Evolutionary conservation across 2,113 vertebrate species (phyloP), one percentile per base, ranked within the genome.

Genomic region (Mormyrus iriodes): DNA sequence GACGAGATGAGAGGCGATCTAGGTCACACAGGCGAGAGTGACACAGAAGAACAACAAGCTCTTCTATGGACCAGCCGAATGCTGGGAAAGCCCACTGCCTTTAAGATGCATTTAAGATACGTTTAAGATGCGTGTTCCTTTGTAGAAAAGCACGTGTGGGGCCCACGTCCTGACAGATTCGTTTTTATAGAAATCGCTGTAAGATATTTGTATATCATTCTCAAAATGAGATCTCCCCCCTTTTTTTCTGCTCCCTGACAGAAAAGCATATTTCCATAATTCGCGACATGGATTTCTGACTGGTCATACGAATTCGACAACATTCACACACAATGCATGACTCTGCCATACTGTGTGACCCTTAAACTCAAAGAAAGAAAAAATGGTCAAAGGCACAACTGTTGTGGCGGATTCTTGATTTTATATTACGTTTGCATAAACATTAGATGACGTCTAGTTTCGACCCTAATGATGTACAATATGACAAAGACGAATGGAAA

Each of bases 391-490:
- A 93, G 91, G 92, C 92, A 92, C 76, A 58, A 91, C 88, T 27
- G 91, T 91, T 90, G 94, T 91, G 90, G 90, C 53, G 52, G 24
- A 88, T 76, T 88, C 44, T 51, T 82, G 52, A 21, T 65, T 95
- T 88, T 92, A 91, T 91, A 93, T 24, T 15, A 91, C 91, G 88
- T 92, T 92, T 91, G 51, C 91, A 93, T 93, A 93, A 91, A 89
- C 53, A 69, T 90, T 91, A 90, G 90, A 89, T 89, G 91, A 91
- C 91, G 89, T 93, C 89, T 93, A 91, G 85, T 93, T 95, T 93
- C 91, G 92, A 91, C 90, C 92, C 92, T 91, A 93, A 89, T 88
- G 61, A 88, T 90, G 51, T 94, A 91, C 90, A 92, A 89, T 93
- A 92, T 91, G 79, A 88, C 58, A 89, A 86, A 87, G 88, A 49